Evolutionary conservation across 2,888 invertebrate genomes (phyloP), one percentile per base, ranked within the genome.

Genomic region (Helobdella robusta): DNA sequence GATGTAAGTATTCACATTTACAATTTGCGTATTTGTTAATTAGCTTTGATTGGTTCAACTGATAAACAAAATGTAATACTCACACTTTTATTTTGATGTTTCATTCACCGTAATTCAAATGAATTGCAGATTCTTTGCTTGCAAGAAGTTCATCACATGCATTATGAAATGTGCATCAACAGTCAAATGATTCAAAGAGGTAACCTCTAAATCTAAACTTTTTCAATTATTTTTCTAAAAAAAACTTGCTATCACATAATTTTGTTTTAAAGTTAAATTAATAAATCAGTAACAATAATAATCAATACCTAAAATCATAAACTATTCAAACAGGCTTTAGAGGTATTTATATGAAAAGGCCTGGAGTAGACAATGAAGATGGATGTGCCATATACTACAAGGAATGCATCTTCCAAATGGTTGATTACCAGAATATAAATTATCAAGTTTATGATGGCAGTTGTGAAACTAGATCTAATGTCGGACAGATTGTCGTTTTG

Each of bases 381-480:
- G 97, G 97, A 0, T 90, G 94, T 78, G 90, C 92, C 0, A 87
- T 93, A 50, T 88, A 89, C 75, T 94, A 85, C 77, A 87, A 86
- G 72, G 77, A 79, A 8, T 79, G 83, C 28, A 81, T 85, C 64
- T 88, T 95, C 72, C 80, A 83, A 52, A 76, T 91, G 65, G 74
- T 86, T 2, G 85, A 86, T 54, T 82, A 85, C 64, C 78, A 83
- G 0, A 83, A 83, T 58, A 87, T 95, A 50, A 89, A 92, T 79
- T 86, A 84, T 74, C 83, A 80, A 72, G 85, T 28, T 40, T 78
- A 77, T 0, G 82, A 82, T n/a, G 76, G 85, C 28, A 79, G 83
- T 25, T 75, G 88, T 6, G 79, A 93, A 35, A 86, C 89, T 76
- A 84, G 93, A 15, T 89, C 92, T 76, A 95, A 95, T 80, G 85